These are phyloP conservation scores for Drosophila funebris DNA, from an alignment of 1,140 invertebrate species.

Conservation along the genomic window DNA sequence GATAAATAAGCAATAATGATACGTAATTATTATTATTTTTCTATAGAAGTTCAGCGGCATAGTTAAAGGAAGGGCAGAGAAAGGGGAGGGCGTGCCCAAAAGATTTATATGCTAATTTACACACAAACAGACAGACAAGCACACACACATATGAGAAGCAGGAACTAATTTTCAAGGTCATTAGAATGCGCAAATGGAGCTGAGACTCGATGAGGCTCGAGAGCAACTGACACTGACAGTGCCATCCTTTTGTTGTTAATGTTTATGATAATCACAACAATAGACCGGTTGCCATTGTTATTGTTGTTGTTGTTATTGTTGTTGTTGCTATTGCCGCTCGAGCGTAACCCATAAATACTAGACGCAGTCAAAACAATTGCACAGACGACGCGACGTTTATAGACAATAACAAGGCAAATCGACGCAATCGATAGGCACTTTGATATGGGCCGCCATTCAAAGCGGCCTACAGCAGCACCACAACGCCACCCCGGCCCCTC, in stretches of 20 bases:
- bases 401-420: constrained; percentile 77
- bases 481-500: no score
- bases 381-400: constrained; percentile 51
- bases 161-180: constrained; percentile 83
- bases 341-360: constrained; percentile 82
- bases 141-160: constrained; percentile 27
- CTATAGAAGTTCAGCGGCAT: background rate
- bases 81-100: constrained; percentile 8
- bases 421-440: constrained; percentile 77
- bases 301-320: constrained; percentile 40
- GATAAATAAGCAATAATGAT: constrained; percentile 68
- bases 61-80: background rate
- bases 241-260: constrained; percentile 73
- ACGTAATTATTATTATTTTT: constrained; percentile 64
- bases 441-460: constrained; percentile 56
- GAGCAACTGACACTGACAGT: constrained; percentile 27
- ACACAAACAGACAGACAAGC: constrained; percentile 8
- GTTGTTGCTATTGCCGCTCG: constrained; percentile 50
- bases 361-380: constrained; percentile 75
- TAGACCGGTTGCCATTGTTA: constrained; percentile 51
- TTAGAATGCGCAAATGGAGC: constrained; percentile 67
- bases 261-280: constrained; percentile 79
- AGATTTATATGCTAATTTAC: constrained; percentile 52
- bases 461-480: background rate
- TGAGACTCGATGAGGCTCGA: constrained; percentile 46